Evolutionary conservation across 2,113 vertebrate species (phyloP).

Genomic region (Lipophrys pholis): DNA sequence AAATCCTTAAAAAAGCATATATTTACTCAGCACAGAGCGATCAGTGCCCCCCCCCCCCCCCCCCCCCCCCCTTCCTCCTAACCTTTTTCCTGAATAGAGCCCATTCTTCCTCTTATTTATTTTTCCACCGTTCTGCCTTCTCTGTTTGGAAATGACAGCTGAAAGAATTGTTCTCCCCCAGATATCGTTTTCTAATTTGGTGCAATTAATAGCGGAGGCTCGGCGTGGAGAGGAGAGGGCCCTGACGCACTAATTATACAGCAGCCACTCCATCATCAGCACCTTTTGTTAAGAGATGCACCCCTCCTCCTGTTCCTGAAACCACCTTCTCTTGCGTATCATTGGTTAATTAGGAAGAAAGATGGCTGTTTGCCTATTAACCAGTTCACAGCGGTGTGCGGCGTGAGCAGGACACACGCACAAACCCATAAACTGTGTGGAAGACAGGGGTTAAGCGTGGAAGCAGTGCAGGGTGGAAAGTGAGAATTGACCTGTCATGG

Average conservation of each 20-base stretch:
- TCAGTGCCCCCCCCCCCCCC: constrained; percentile 89
- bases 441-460: constrained; percentile 85
- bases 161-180: constrained; percentile 98
- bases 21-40: constrained; percentile 92
- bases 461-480: constrained; percentile 88
- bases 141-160: constrained; percentile 92
- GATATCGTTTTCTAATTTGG: constrained; percentile 99
- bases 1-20: constrained; percentile 83
- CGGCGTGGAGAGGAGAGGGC: constrained; percentile 94
- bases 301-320: constrained; percentile 64
- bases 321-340: constrained; percentile 86
- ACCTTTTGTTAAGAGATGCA: constrained; percentile 97
- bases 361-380: constrained; percentile 96
- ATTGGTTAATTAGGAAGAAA: constrained; percentile 99
- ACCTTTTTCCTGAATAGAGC: constrained; percentile 91
- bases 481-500: constrained; percentile 95
- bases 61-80: constrained; percentile 88
- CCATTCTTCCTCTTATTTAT: constrained; percentile 88
- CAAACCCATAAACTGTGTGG: constrained; percentile 9
- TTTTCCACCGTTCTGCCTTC: constrained; percentile 60
- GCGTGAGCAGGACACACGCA: neutral
- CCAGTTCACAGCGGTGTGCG: constrained; percentile 64
- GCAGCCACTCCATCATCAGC: constrained; percentile 99
- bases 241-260: constrained; percentile 99
- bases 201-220: constrained; percentile 99